phyloP scores from a whole-genome alignment of 2,888 invertebrate genomes.

The Drosophila prostipennis region DNA sequence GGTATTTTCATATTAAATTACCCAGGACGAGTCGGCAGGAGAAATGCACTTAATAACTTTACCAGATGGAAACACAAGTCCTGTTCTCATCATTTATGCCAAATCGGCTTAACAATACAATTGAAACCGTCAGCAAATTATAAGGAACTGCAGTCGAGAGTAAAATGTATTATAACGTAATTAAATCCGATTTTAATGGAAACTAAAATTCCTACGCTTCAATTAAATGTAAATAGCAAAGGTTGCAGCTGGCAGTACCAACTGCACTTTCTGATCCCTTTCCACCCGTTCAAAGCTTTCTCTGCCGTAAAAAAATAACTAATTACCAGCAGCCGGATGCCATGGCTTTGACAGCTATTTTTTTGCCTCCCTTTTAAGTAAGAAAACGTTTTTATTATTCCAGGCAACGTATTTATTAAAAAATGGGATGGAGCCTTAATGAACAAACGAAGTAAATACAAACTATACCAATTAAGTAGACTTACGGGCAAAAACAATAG shows the following conservation, averaged over 20 bases:
- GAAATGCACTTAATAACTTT: slow-evolving; percentile 5
- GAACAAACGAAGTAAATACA: slow-evolving; percentile 15
- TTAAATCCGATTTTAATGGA: neutral
- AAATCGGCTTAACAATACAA: slow-evolving; percentile 14
- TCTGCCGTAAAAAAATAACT: slow-evolving; percentile 11
- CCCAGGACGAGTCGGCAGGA: slow-evolving; percentile 3
- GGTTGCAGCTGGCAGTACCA: neutral
- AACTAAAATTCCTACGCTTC: neutral
- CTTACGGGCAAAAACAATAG: slow-evolving; percentile 39
- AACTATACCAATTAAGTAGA: slow-evolving; percentile 42
- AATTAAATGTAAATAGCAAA: neutral
- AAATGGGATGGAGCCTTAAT: slow-evolving; percentile 35
- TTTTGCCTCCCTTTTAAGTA: slow-evolving; percentile 7
- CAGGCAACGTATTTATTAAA: slow-evolving; percentile 63
- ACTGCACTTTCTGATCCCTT: neutral
- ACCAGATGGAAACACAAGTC: slow-evolving; percentile 10
- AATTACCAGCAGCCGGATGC: slow-evolving; percentile 16
- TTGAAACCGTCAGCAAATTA: slow-evolving; percentile 14
- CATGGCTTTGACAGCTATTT: slow-evolving; percentile 31
- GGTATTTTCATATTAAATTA: slow-evolving; percentile 43
- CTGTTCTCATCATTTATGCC: slow-evolving; percentile 9
- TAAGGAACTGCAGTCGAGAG: neutral
- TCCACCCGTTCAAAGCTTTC: slow-evolving; percentile 1
- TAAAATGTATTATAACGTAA: neutral
- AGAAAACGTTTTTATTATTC: slow-evolving; percentile 18